Conservation (phyloP, 2,113 vertebrate genomes). For the Colistium nudipinnis region DNA sequence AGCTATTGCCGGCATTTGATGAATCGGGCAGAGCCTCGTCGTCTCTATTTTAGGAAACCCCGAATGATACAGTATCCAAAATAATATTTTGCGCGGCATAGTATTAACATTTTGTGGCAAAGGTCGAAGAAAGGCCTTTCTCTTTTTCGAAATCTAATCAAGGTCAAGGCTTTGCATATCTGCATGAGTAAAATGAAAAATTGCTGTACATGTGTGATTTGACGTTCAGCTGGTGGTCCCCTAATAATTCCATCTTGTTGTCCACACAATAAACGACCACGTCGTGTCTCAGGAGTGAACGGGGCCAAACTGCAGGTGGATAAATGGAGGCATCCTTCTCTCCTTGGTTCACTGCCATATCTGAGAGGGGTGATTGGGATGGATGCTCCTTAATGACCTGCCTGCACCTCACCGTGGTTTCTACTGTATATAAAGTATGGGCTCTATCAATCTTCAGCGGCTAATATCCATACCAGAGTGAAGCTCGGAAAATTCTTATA, state of each 20-base stretch:
- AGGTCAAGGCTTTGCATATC: too few relatives aligned
- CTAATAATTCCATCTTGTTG: background rate
- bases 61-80: too few relatives aligned
- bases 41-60: too few relatives aligned
- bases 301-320: too few relatives aligned
- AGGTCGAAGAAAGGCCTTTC: too few relatives aligned
- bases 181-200: too few relatives aligned
- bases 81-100: too few relatives aligned
- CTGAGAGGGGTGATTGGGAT: conserved; percentile 21
- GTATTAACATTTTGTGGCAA: too few relatives aligned
- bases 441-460: conserved; percentile 9
- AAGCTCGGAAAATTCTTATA: conserved; percentile 11
- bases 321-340: background rate
- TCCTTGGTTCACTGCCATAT: conserved; percentile 17
- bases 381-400: conserved; percentile 11
- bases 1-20: too few relatives aligned
- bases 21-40: too few relatives aligned
- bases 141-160: too few relatives aligned
- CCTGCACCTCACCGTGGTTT: conserved; percentile 7
- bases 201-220: background rate
- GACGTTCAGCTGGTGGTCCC: background rate
- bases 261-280: background rate
- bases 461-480: background rate
- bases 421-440: background rate
- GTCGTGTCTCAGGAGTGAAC: background rate